phyloP scores from a whole-genome alignment of 2,113 vertebrate species.

The Halichoeres trimaculatus region DNA sequence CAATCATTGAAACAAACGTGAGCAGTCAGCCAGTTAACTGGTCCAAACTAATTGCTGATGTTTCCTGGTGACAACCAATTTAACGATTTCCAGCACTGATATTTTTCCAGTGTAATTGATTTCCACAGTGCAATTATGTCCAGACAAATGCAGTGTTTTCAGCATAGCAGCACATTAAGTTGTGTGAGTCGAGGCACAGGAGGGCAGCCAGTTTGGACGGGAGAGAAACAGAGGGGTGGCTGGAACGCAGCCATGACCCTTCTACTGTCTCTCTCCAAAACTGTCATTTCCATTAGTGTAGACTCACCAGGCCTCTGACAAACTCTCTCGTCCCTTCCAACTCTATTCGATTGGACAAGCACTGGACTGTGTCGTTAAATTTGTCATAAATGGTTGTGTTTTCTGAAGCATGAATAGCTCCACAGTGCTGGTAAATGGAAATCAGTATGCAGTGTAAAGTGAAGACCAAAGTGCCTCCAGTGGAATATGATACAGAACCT shows the following conservation, averaged over 20 bases:
- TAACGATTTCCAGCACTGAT: slow-evolving; percentile 53
- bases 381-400: slow-evolving; percentile 69
- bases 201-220: slow-evolving; percentile 69
- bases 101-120: slow-evolving; percentile 69
- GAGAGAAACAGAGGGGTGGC: slow-evolving; percentile 67
- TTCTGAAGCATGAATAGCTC: slow-evolving; percentile 61
- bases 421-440: slow-evolving; percentile 46
- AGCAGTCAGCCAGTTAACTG: slow-evolving; percentile 48
- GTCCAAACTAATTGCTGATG: slow-evolving; percentile 64
- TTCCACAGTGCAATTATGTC: slow-evolving; percentile 66
- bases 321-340: slow-evolving; percentile 67
- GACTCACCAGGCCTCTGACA: slow-evolving; percentile 70
- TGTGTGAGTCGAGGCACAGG: slow-evolving; percentile 61
- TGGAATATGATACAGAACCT: slow-evolving; percentile 50
- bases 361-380: slow-evolving; percentile 68
- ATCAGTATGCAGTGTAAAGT: slow-evolving; percentile 44
- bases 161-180: slow-evolving; percentile 53
- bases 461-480: not conserved
- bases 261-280: slow-evolving; percentile 74
- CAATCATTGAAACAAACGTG: slow-evolving; percentile 42
- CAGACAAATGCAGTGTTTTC: slow-evolving; percentile 61
- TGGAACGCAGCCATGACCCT: slow-evolving; percentile 77
- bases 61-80: slow-evolving; percentile 50
- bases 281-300: slow-evolving; percentile 78
- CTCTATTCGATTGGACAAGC: slow-evolving; percentile 65